These are phyloP conservation scores for Rhyacichthys aspro DNA, from an alignment of 2,797 vertebrate genomes.

Conservation along the genomic window DNA sequence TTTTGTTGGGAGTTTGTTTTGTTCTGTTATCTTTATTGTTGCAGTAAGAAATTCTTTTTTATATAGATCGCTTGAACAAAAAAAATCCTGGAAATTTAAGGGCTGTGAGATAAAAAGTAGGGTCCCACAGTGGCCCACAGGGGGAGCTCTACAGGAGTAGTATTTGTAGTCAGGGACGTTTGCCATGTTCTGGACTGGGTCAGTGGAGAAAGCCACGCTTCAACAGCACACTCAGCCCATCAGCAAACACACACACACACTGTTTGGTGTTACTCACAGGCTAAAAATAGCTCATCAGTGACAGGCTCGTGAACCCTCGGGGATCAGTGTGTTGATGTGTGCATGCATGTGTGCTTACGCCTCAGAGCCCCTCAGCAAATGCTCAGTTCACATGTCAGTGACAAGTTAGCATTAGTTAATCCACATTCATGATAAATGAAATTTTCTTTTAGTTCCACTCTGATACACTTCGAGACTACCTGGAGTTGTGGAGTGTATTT, in stretches of 20 bases:
- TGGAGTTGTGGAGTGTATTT: too few species aligned
- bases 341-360: slow-evolving; percentile 10
- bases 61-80: too few species aligned
- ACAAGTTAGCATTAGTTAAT: too few species aligned
- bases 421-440: too few species aligned
- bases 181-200: slow-evolving; percentile 31
- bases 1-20: too few species aligned
- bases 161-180: neutral
- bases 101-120: neutral
- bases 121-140: neutral
- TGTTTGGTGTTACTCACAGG: slow-evolving; percentile 40
- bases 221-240: slow-evolving; percentile 23
- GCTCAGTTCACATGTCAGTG: slow-evolving; percentile 19
- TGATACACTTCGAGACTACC: too few species aligned
- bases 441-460: too few species aligned
- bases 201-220: slow-evolving; percentile 40
- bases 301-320: slow-evolving; percentile 32
- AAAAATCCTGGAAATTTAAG: too few species aligned
- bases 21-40: too few species aligned
- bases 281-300: slow-evolving; percentile 62
- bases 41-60: too few species aligned
- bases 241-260: slow-evolving; percentile 30
- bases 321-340: slow-evolving; percentile 18
- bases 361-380: slow-evolving; percentile 3
- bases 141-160: neutral